Evolutionary conservation across 1,140 invertebrate genomes (phyloP).

Genomic region (Zaprionus vittiger): DNA sequence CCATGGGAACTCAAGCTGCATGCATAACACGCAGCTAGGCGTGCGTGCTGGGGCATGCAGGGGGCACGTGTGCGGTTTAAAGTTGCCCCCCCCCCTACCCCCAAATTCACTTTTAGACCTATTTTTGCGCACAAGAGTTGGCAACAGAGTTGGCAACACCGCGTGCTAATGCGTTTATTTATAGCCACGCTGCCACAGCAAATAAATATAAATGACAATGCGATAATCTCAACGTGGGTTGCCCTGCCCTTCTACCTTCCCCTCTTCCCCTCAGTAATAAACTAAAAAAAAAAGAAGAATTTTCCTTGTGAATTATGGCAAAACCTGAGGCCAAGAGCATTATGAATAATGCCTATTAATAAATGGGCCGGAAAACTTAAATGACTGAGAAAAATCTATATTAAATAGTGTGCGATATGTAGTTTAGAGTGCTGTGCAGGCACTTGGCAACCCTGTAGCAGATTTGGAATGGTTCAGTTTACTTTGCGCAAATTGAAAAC

Average conservation of each 20-base stretch:
- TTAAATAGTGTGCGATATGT: background rate
- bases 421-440: too few species aligned
- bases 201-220: slow-evolving; percentile 44
- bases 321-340: slow-evolving; percentile 19
- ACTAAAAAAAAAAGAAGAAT: background rate
- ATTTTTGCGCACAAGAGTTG: background rate
- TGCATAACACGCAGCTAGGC: background rate
- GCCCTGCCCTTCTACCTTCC: background rate
- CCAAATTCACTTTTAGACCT: slow-evolving; percentile 59
- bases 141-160: slow-evolving; percentile 28
- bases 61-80: slow-evolving; percentile 5
- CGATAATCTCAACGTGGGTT: slow-evolving; percentile 66
- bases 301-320: slow-evolving; percentile 51
- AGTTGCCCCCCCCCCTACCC: background rate
- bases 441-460: background rate
- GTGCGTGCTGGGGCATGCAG: background rate
- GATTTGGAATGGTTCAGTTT: too few species aligned
- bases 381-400: background rate
- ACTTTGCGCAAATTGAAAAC: too few species aligned
- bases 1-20: background rate
- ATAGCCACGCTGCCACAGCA: slow-evolving; percentile 13
- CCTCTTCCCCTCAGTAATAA: background rate
- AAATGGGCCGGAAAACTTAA: slow-evolving; percentile 22
- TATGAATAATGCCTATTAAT: slow-evolving; percentile 65
- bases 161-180: slow-evolving; percentile 31